These are phyloP conservation scores for Psittacula derbiana DNA, from an alignment of 2,797 vertebrate species.

Conservation along the genomic window DNA sequence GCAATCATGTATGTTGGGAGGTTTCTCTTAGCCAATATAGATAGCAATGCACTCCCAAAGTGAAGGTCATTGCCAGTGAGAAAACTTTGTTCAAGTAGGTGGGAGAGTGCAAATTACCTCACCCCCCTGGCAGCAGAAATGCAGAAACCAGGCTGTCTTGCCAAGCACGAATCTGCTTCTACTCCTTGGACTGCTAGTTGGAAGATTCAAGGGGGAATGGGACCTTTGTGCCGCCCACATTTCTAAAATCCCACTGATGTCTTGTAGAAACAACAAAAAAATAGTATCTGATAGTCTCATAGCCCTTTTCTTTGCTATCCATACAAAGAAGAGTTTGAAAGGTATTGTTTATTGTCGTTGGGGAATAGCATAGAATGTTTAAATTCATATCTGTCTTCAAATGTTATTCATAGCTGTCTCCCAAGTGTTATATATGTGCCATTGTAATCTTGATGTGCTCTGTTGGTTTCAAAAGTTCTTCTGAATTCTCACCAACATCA, in stretches of 20 bases:
- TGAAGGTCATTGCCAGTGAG: background rate
- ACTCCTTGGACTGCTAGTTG: background rate
- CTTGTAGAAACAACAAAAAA: background rate
- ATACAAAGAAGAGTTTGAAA: background rate
- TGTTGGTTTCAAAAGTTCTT: background rate
- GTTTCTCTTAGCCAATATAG: background rate
- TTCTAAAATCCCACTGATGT: background rate
- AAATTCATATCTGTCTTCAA: background rate
- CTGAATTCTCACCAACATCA: background rate
- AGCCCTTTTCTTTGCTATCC: background rate
- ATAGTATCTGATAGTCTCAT: background rate
- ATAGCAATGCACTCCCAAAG: background rate
- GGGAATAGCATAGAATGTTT: background rate
- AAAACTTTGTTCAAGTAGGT: background rate
- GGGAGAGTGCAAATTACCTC: background rate
- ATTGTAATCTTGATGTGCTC: background rate
- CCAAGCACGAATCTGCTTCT: background rate
- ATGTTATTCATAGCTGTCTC: background rate
- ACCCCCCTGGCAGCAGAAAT: background rate
- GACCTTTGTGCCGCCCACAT: background rate
- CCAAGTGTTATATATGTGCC: background rate
- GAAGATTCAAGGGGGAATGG: background rate
- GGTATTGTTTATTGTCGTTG: background rate
- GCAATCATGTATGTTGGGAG: background rate
- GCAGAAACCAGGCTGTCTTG: background rate